These are phyloP conservation scores for Meriones psammophilus DNA, from an alignment of 2,797 vertebrate genomes.

Conservation along the genomic window DNA sequence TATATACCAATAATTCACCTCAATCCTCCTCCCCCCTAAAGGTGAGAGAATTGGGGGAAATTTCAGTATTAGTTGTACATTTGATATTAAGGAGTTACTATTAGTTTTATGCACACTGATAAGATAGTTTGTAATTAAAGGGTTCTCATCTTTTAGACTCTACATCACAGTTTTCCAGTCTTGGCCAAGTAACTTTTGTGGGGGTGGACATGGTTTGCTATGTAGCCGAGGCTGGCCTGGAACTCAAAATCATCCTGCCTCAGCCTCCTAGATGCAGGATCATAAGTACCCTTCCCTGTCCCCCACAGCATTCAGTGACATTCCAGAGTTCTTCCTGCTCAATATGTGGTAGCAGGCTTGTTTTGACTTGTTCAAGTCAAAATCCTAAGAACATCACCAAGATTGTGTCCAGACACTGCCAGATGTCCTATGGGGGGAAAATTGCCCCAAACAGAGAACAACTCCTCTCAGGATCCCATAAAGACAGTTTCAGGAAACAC, in stretches of 20 bases:
- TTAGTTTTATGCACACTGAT: slow-evolving; percentile 24
- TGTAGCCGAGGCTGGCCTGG: not conserved
- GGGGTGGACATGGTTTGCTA: not conserved
- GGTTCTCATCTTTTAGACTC: not conserved
- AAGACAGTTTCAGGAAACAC: not conserved
- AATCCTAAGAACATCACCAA: not conserved
- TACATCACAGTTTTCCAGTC: not conserved
- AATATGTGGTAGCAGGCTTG: not conserved
- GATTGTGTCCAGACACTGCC: not conserved
- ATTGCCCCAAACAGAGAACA: not conserved
- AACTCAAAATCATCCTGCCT: not conserved
- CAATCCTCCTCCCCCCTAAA: not conserved
- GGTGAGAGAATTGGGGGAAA: not conserved
- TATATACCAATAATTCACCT: not conserved
- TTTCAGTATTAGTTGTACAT: slow-evolving; percentile 5
- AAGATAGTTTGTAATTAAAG: slow-evolving; percentile 5
- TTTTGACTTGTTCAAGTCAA: not conserved
- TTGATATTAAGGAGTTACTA: slow-evolving; percentile 16
- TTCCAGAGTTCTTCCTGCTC: not conserved
- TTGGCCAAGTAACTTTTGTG: slow-evolving; percentile 1
- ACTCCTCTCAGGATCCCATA: not conserved
- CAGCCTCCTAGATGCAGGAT: not conserved
- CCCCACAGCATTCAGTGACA: not conserved
- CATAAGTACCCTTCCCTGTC: not conserved
- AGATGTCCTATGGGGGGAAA: not conserved